Evolutionary conservation across 64 coral and sea anemone species (phyloP).

Genomic region (Pachyseris speciosa): DNA sequence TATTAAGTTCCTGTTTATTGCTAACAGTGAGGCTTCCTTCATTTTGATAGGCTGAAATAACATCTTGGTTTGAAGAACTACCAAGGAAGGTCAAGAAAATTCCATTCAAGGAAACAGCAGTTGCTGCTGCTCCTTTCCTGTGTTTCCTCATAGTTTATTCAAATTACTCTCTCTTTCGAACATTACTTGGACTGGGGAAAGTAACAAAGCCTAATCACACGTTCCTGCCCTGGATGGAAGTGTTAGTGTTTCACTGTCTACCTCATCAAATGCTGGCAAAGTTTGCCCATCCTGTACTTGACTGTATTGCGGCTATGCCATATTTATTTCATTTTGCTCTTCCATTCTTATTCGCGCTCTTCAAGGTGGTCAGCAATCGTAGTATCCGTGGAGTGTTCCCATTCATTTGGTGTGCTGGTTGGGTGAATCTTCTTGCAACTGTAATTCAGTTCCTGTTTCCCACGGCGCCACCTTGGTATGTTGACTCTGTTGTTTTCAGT

Average conservation of each 20-base stretch:
- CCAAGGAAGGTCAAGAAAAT: conserved; percentile 85
- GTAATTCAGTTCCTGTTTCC: conserved; percentile 96
- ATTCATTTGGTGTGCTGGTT: conserved; percentile 95
- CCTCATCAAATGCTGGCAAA: conserved; percentile 96
- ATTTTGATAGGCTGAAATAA: conserved; percentile 84
- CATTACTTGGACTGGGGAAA: conserved; percentile 78
- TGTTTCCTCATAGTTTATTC: conserved; percentile 85
- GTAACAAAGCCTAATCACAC: conserved; percentile 83
- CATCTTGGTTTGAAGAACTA: conserved; percentile 79
- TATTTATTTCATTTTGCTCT: conserved; percentile 96
- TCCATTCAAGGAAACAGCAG: conserved; percentile 72
- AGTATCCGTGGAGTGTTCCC: conserved; percentile 81
- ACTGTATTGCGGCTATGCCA: conserved; percentile 95
- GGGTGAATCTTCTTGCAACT: conserved; percentile 94
- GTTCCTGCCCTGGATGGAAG: conserved; percentile 94
- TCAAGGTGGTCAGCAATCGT: conserved; percentile 81
- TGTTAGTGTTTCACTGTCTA: conserved; percentile 95
- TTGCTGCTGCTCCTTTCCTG: conserved; percentile 86
- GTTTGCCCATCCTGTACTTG: conserved; percentile 94
- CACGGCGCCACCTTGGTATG: conserved; percentile 97
- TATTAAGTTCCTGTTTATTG: not conserved
- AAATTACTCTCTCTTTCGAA: conserved; percentile 91
- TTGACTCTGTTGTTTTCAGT: conserved; percentile 96
- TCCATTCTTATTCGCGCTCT: conserved; percentile 87
- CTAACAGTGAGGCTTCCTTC: not conserved